phyloP scores from a whole-genome alignment of 2,888 invertebrate species.

The Sympetrum striolatum region DNA sequence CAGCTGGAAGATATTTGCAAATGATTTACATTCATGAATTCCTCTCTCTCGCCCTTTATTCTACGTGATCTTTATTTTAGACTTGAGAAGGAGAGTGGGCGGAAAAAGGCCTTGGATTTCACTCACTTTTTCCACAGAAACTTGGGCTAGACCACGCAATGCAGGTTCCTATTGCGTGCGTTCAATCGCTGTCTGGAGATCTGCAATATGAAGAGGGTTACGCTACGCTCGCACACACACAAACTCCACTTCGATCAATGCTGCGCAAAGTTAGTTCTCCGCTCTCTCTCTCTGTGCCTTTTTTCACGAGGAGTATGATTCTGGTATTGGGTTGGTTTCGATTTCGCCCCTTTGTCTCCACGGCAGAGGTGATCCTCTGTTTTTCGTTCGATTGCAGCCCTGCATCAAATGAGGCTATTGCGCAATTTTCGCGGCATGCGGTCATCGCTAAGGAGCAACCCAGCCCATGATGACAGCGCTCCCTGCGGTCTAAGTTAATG shows the following conservation, averaged over 20 bases:
- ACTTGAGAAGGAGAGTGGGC: no score
- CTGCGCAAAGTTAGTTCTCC: neutral
- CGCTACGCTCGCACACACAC: neutral
- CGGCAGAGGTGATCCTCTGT: neutral
- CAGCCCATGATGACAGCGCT: neutral
- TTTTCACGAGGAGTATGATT: neutral
- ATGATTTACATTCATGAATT: no score
- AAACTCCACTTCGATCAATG: neutral
- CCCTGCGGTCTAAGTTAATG: no score
- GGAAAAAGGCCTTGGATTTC: no score
- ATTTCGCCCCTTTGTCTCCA: neutral
- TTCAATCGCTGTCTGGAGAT: neutral
- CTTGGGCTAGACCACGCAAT: neutral
- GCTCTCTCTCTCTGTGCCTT: neutral
- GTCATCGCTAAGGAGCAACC: neutral
- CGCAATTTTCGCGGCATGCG: neutral
- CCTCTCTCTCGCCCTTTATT: no score
- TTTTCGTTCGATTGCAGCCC: neutral
- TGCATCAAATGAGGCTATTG: neutral
- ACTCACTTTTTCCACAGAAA: no score
- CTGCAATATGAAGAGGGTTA: neutral
- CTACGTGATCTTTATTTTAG: no score
- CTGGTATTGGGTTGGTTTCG: neutral
- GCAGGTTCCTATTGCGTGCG: conserved; percentile 22
- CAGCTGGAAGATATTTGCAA: no score